Conservation (phyloP, 2,888 invertebrate genomes). For the Microctonus aethiopoides region DNA sequence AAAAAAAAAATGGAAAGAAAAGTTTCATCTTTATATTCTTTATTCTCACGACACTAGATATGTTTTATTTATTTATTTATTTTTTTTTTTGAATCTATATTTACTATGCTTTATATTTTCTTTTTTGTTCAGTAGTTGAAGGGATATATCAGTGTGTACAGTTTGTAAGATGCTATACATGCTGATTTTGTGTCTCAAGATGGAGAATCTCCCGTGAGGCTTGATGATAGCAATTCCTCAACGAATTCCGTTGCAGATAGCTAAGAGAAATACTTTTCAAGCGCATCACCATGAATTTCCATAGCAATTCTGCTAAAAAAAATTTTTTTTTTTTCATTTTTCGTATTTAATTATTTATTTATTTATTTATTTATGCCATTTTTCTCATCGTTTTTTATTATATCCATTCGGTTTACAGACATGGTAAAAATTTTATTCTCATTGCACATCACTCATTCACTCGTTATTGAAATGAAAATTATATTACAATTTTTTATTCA, state of each 20-base stretch:
- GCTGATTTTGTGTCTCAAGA: not conserved
- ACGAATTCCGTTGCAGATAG: slow-evolving; percentile 7
- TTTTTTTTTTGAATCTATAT: not conserved
- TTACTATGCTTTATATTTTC: not conserved
- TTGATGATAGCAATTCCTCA: slow-evolving; percentile 23
- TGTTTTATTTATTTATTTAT: not conserved
- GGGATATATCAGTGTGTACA: not conserved
- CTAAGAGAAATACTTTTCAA: slow-evolving; percentile 25
- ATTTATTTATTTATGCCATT: not conserved
- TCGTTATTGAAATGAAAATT: not conserved
- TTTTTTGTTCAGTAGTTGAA: not conserved
- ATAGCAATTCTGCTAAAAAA: slow-evolving; percentile 6
- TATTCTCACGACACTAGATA: not conserved
- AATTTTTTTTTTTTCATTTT: not conserved
- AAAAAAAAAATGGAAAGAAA: not conserved
- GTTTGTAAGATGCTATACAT: not conserved
- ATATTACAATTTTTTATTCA: not conserved
- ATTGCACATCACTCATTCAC: not conserved
- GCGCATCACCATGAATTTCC: slow-evolving; percentile 12
- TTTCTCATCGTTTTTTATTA: not conserved
- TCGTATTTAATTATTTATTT: not conserved
- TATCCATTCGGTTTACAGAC: not conserved
- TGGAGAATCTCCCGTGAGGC: slow-evolving; percentile 5
- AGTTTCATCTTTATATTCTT: slow-evolving; percentile 10
- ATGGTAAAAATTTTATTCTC: not conserved